These are phyloP conservation scores for Dioctria rufipes DNA, from an alignment of 2,888 invertebrate genomes.

Conservation along the genomic window DNA sequence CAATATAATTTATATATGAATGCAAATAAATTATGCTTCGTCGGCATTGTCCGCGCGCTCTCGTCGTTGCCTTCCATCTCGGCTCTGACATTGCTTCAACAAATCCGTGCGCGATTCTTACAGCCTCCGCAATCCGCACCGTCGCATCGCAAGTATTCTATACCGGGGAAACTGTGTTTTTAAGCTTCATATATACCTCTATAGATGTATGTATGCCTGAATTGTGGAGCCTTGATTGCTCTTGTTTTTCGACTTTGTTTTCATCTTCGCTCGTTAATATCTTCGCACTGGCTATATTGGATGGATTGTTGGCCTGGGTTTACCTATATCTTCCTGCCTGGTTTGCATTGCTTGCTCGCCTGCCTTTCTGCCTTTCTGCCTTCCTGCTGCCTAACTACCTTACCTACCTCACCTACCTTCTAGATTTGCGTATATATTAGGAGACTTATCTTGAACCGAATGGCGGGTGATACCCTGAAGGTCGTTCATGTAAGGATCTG, in stretches of 20 bases:
- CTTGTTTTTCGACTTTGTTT: slow-evolving; percentile 49
- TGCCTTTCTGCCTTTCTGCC: too few relatives aligned
- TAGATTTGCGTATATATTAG: too few relatives aligned
- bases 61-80: slow-evolving; percentile 39
- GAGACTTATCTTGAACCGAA: too few relatives aligned
- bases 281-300: slow-evolving; percentile 15
- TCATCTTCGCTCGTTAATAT: slow-evolving; percentile 45
- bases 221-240: slow-evolving; percentile 28
- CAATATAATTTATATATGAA: slow-evolving; percentile 71
- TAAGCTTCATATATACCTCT: too few relatives aligned
- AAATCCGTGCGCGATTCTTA: not conserved
- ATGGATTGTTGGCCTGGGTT: too few relatives aligned
- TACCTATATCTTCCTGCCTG: too few relatives aligned
- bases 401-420: too few relatives aligned
- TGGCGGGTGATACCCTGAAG: slow-evolving; percentile 41
- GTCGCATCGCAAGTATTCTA: slow-evolving; percentile 1
- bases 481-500: slow-evolving; percentile 50
- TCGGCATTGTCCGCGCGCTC: slow-evolving; percentile 56
- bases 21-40: slow-evolving; percentile 67
- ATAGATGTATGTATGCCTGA: not conserved
- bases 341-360: too few relatives aligned
- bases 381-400: too few relatives aligned
- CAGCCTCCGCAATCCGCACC: slow-evolving; percentile 47
- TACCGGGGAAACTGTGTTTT: too few relatives aligned
- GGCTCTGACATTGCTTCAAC: slow-evolving; percentile 47